Percentiles rank a stretch among this genome's conserved stretches.
Conservation (phyloP, 2,797 vertebrate species). For the Acrossocheilus wenchowensis region DNA sequence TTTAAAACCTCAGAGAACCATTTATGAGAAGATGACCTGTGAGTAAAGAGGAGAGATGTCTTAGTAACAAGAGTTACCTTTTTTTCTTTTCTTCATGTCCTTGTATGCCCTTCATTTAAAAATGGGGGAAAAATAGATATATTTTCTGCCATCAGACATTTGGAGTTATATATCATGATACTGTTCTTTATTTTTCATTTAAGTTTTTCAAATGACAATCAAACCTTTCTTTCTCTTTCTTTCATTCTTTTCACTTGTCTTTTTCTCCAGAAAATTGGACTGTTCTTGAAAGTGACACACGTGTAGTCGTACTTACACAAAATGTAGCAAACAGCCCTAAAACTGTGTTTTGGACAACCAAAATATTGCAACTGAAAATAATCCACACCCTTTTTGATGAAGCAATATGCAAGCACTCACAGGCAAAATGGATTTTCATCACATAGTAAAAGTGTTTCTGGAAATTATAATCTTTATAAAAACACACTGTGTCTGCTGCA, state of each 20-base stretch:
- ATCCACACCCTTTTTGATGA: conserved; percentile 33
- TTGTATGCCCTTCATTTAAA: background rate
- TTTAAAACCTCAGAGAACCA: conserved; percentile 17
- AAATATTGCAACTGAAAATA: background rate
- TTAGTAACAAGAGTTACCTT: background rate
- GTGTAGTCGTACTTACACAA: background rate
- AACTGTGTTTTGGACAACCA: background rate
- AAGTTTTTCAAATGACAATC: background rate
- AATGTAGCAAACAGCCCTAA: conserved; percentile 35
- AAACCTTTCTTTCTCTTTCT: no score
- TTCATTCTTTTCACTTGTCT: background rate
- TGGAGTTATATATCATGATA: background rate
- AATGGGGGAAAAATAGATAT: no score
- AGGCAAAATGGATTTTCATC: background rate
- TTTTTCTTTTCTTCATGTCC: background rate
- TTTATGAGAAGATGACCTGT: background rate
- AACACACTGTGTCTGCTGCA: conserved; percentile 46
- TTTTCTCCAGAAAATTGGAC: background rate
- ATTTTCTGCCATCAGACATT: background rate
- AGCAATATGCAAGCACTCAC: conserved; percentile 48
- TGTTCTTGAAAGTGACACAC: background rate
- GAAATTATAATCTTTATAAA: conserved; percentile 22
- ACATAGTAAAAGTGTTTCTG: conserved; percentile 17
- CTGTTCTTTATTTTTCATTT: background rate
- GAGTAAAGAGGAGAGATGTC: background rate